Percentiles rank a stretch among this genome's conserved stretches.
Evolutionary conservation across 2,888 invertebrate species (phyloP).

Genomic region (Sesia apiformis): DNA sequence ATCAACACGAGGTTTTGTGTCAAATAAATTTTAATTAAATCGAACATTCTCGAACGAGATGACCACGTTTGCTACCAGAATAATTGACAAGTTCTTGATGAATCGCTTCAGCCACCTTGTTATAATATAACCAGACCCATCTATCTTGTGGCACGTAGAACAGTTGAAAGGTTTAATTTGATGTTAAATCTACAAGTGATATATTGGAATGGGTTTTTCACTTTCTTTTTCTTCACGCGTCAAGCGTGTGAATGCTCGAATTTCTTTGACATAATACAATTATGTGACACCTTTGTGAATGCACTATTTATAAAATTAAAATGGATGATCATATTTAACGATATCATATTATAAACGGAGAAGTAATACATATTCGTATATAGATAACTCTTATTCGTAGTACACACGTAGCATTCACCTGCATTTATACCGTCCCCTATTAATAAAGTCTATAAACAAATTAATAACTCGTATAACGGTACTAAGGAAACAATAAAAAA

Average conservation of each 20-base stretch:
- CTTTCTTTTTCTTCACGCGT: slow-evolving; percentile 22
- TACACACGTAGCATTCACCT: too few species aligned
- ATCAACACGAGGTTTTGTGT: slow-evolving; percentile 19
- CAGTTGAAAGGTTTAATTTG: slow-evolving; percentile 45
- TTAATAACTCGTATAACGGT: slow-evolving; percentile 16
- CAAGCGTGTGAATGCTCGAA: neutral
- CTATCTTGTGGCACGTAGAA: slow-evolving; percentile 50
- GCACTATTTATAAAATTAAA: too few species aligned
- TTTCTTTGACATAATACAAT: too few species aligned
- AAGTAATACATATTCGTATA: too few species aligned
- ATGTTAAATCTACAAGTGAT: slow-evolving; percentile 47
- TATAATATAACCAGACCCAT: slow-evolving; percentile 54
- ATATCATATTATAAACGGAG: too few species aligned
- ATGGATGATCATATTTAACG: too few species aligned
- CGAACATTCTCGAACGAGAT: slow-evolving; percentile 37
- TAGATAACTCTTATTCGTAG: too few species aligned
- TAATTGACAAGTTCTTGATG: slow-evolving; percentile 70
- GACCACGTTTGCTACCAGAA: slow-evolving; percentile 37
- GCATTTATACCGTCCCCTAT: neutral
- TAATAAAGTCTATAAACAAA: neutral
- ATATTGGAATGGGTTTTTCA: slow-evolving; percentile 32
- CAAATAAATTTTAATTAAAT: slow-evolving; percentile 71
- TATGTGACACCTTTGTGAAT: too few species aligned
- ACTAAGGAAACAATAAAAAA: slow-evolving; percentile 12
- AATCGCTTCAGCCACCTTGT: slow-evolving; percentile 63